Evolutionary conservation across 1,140 invertebrate genomes (phyloP).

Genomic region (Limonius californicus): DNA sequence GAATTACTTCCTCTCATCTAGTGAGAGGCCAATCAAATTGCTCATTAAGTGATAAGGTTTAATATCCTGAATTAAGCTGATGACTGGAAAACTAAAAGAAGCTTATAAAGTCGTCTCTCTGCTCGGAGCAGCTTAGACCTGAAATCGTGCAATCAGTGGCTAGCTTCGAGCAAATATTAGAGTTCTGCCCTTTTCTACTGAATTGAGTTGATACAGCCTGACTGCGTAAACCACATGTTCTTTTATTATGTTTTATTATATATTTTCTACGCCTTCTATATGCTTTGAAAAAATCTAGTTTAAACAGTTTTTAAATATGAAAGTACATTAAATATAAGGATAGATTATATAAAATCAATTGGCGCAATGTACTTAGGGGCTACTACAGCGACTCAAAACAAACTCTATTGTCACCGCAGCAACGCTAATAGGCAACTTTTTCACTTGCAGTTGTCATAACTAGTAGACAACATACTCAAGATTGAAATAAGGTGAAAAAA

Average conservation of each 20-base stretch:
- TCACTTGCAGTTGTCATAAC: too few relatives aligned
- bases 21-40: slow-evolving; percentile 32
- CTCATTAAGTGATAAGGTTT: slow-evolving; percentile 40
- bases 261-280: too few relatives aligned
- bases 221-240: not conserved
- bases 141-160: slow-evolving; percentile 17
- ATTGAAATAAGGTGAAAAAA: too few relatives aligned
- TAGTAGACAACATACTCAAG: too few relatives aligned
- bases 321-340: too few relatives aligned
- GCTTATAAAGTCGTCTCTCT: slow-evolving; percentile 28
- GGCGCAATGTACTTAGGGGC: too few relatives aligned
- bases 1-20: slow-evolving; percentile 29
- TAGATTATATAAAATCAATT: too few relatives aligned
- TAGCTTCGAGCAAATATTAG: slow-evolving; percentile 20
- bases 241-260: not conserved
- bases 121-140: slow-evolving; percentile 15
- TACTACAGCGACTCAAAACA: too few relatives aligned
- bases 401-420: too few relatives aligned
- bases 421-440: too few relatives aligned
- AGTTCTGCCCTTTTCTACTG: not conserved
- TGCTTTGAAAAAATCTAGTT: too few relatives aligned
- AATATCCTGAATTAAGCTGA: slow-evolving; percentile 39
- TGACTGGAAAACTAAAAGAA: slow-evolving; percentile 32
- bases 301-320: too few relatives aligned
- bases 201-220: not conserved